Evolutionary conservation across 2,888 invertebrate species (phyloP).

Genomic region (Caenorhabditis sp.): DNA sequence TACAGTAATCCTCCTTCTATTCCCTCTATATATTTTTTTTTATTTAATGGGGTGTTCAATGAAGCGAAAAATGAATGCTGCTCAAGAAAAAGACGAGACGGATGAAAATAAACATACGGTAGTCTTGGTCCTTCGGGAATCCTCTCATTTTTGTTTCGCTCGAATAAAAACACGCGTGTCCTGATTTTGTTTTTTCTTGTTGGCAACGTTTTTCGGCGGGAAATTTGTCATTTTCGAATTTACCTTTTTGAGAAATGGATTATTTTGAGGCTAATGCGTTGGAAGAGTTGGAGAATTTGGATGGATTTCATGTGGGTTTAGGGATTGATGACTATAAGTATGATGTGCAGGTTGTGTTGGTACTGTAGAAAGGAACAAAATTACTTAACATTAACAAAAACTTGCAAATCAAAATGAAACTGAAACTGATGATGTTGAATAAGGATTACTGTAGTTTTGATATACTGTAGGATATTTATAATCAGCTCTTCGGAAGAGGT

Average conservation of each 20-base stretch:
- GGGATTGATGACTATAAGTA: no score
- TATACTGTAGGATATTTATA: no score
- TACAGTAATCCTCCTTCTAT: slow-evolving; percentile 3
- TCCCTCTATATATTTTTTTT: slow-evolving; percentile 4
- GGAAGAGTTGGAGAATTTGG: slow-evolving; percentile 2
- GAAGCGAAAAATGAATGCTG: slow-evolving; percentile 26
- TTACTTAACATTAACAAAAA: no score
- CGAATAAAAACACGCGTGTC: not conserved
- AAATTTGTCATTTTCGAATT: not conserved
- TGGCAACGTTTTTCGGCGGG: not conserved
- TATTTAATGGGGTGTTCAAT: slow-evolving; percentile 46
- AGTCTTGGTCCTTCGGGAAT: not conserved
- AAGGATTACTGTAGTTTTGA: no score
- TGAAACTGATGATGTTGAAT: no score
- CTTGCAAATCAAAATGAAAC: no score
- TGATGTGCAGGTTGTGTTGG: no score
- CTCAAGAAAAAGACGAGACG: slow-evolving; percentile 7
- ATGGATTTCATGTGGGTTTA: not conserved
- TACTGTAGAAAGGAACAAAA: no score
- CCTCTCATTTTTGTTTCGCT: not conserved
- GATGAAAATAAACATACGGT: not conserved
- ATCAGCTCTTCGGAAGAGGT: no score
- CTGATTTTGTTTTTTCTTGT: slow-evolving; percentile 11
- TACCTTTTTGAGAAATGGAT: not conserved
- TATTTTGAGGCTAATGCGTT: not conserved